Evolutionary conservation across 1,140 invertebrate species (phyloP), one percentile per base, ranked within the genome.

Genomic region (Solenopsis fugax): DNA sequence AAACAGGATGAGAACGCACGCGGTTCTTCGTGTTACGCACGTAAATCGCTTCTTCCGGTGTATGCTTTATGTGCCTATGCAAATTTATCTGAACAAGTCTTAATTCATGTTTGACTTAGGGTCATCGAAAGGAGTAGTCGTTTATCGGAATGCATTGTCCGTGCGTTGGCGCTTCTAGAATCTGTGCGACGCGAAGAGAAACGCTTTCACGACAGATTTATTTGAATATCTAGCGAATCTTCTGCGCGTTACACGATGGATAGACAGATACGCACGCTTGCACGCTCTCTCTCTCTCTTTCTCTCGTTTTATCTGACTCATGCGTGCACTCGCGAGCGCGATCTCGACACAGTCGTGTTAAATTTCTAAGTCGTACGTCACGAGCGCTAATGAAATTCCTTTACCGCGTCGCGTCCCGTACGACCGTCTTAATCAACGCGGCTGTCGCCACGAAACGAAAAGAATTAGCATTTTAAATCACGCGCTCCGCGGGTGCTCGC

Each of bases 391-490:
- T 92, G 92, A 93, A 91, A 92, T 92, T 92, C 87, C 82, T 88
- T 77, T 88, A 48, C 76, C 82, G 72, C 82, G 86, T 71, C 80
- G 65, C 69, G 65, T 84, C 67, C 56, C 50, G 71, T 67, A 87
- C 82, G 89, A 81, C 89, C 90, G 75, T 93, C 92, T 93, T 92
- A 93, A 93, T 93, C 92, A 92, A 90, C 87, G 90, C 91, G 84
- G 72, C 88, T 91, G 91, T 89, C 88, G 88, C 75, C 76, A 87
- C 62, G 88, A 87, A 69, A 92, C 88, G 91, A 80, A 91, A 88
- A 92, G 85, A 88, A 93, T 93, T 92, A 93, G 91, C 92, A 93
- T 93, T 93, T 92, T 92, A 93, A 93, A 93, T 92, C 78, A 92
- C 90, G 85, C 90, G 85, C 90, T 85, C 92, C 85, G 77, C 92